Evolutionary conservation across 2,113 vertebrate species (phyloP).

Genomic region (Laticauda colubrina): DNA sequence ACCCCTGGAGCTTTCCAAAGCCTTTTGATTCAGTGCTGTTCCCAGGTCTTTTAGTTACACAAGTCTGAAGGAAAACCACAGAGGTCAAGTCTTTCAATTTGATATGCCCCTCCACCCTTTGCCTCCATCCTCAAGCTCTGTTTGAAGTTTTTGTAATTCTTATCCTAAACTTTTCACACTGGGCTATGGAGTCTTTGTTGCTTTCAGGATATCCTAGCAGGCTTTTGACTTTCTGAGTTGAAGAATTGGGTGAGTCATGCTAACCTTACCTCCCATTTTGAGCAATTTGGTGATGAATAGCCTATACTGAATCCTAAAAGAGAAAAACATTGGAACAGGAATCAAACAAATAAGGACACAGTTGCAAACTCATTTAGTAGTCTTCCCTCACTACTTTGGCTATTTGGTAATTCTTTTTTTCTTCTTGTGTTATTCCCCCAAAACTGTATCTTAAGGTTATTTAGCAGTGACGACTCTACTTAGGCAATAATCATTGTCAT

Average conservation of each 20-base stretch:
- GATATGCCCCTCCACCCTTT: background rate
- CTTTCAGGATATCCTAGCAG: background rate
- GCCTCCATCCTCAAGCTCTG: background rate
- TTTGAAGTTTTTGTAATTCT: background rate
- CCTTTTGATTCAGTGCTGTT: slow-evolving; percentile 11
- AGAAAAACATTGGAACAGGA: background rate
- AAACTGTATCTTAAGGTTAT: background rate
- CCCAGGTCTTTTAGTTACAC: slow-evolving; percentile 24
- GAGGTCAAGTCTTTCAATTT: slow-evolving; percentile 7
- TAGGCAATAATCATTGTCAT: background rate
- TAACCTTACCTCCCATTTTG: background rate
- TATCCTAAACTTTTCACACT: background rate
- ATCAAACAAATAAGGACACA: background rate
- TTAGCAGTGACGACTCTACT: background rate
- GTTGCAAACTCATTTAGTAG: background rate
- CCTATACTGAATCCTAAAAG: background rate
- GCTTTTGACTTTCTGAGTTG: background rate
- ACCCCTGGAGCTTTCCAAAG: slow-evolving; percentile 12
- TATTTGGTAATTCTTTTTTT: background rate
- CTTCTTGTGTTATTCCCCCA: background rate
- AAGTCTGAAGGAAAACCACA: background rate
- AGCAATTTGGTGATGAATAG: background rate
- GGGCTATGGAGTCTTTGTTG: background rate
- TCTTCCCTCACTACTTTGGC: background rate
- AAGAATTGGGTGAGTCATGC: background rate